These are phyloP conservation scores for Morpho achilles DNA, from an alignment of 2,888 invertebrate genomes.

Conservation along the genomic window DNA sequence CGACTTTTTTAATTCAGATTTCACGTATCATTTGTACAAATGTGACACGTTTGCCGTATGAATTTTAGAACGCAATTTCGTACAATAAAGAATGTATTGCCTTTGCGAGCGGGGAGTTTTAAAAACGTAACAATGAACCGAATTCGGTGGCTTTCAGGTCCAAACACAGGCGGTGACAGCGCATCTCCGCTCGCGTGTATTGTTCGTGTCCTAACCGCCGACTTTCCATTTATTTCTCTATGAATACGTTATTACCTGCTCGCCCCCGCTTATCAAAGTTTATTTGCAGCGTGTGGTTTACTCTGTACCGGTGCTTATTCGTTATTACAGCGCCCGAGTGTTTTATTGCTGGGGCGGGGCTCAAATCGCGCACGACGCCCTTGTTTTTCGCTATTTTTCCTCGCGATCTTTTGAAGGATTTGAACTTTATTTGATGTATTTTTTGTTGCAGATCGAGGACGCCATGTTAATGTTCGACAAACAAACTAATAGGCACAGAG, in stretches of 20 bases:
- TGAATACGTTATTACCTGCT: conserved; percentile 80
- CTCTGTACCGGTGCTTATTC: conserved; percentile 78
- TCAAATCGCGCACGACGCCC: conserved; percentile 69
- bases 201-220: conserved; percentile 76
- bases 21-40: conserved; percentile 47
- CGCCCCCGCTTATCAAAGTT: conserved; percentile 79
- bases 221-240: conserved; percentile 80
- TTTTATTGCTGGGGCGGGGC: conserved; percentile 76
- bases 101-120: conserved; percentile 56
- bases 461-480: conserved; percentile 99
- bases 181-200: conserved; percentile 66
- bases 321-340: conserved; percentile 77
- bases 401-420: conserved; percentile 54
- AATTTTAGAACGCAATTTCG: conserved; percentile 73
- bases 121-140: conserved; percentile 62
- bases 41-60: conserved; percentile 44
- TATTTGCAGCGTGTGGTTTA: conserved; percentile 79
- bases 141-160: conserved; percentile 53
- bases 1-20: conserved; percentile 37
- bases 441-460: conserved; percentile 96
- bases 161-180: conserved; percentile 57
- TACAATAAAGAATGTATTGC: conserved; percentile 67
- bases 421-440: conserved; percentile 61
- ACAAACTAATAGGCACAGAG: conserved; percentile 99
- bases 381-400: conserved; percentile 65